Evolutionary conservation across 1,140 invertebrate genomes (phyloP), one percentile per base, ranked within the genome.

Genomic region (Hormaphis cornu): DNA sequence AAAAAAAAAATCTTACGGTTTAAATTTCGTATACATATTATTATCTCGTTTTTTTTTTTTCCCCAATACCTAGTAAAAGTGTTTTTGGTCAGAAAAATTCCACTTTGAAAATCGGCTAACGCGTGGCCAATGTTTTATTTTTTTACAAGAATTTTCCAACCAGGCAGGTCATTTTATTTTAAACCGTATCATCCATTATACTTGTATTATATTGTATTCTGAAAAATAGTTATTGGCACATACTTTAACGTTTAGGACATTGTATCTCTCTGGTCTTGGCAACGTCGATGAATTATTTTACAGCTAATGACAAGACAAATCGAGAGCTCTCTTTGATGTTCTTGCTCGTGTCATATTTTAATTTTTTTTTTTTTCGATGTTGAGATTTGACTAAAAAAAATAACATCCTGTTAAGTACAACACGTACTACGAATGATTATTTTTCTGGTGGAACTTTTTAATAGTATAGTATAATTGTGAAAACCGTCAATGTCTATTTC

Each of bases 231-330:
- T n/a, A 56, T 56, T 56, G 53, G 53, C 53, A 37, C 53, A 56
- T 56, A 56, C 37, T 56, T 56, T 56, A 56, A 37, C 53, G 30
- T 56, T n/a, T n/a, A 35, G 37, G 35, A 56, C 37, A 56, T 37
- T 37, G 53, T 56, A 37, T 37, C 37, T n/a, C n/a, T 37, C 53
- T 14, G 53, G 53, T 56, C 53, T 56, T 56, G 53, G 53, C 53
- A 56, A 56, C 53, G 14, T 24, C 20, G 20, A 22, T 37, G 33
- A n/a, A 56, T 10, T n/a, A n/a, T n/a, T n/a, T 56, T 33, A 18
- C 52, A 16, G 16, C 24, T 53, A 56, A 56, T 37, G 53, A 56
- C 53, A 30, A 56, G 53, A 56, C 35, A 56, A 35, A 56, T 56
- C 37, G 33, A 12, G 16, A 14, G 5, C 16, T 20, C 16, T 20